Percentiles rank a stretch among this genome's conserved stretches.
These are phyloP conservation scores for Tigriopus japonicus DNA, from an alignment of 1,140 invertebrate species.

Conservation along the genomic window DNA sequence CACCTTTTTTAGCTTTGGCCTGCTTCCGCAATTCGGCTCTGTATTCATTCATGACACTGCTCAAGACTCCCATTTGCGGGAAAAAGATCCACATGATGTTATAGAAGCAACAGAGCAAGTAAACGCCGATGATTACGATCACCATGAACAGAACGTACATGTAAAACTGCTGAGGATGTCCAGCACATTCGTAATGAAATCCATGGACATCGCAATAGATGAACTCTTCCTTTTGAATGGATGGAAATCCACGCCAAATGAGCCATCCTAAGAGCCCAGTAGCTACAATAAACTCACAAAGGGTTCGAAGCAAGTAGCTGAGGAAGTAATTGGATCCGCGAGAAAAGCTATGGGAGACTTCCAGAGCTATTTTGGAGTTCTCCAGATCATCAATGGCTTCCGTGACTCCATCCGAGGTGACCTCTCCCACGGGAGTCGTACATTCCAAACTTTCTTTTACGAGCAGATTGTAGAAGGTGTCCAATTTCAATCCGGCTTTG, in stretches of 20 bases:
- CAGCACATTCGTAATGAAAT: slow-evolving; percentile 9
- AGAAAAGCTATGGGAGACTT: not conserved
- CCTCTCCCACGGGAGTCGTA: no score
- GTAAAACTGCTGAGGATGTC: slow-evolving; percentile 14
- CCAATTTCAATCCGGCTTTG: slow-evolving; percentile 1
- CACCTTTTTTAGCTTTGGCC: not conserved
- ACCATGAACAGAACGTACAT: slow-evolving; percentile 2
- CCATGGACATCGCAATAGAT: slow-evolving; percentile 12
- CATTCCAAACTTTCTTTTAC: not conserved
- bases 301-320: not conserved
- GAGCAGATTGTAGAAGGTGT: slow-evolving; percentile 2
- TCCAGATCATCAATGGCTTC: not conserved
- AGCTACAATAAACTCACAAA: not conserved
- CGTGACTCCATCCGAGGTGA: not conserved
- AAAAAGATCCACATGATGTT: slow-evolving; percentile 1
- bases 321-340: not conserved
- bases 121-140: not conserved
- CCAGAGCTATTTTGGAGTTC: not conserved
- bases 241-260: not conserved
- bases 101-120: slow-evolving; percentile 1
- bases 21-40: not conserved
- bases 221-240: slow-evolving; percentile 1
- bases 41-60: slow-evolving; percentile 2
- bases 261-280: not conserved
- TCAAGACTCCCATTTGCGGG: slow-evolving; percentile 2